Base-by-base conservation (phyloP, 1,140 invertebrate species). In the Akabosia matsudoensis region DNA sequence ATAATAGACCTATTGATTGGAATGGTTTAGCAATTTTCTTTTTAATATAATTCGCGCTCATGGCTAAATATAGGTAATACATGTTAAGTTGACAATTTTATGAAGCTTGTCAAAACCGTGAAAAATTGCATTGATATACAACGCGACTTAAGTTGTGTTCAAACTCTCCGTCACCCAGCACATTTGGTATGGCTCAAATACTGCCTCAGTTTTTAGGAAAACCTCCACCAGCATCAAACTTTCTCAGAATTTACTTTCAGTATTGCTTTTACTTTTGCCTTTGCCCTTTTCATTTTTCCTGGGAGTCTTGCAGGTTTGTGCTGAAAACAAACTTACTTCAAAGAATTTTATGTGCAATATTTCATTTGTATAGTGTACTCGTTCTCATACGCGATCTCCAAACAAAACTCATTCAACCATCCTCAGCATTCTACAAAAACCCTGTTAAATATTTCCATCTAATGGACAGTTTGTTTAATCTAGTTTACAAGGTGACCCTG, bases 401-500 rank as follows among this genome's bases (percentile, higher is more conserved):
- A 30, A 2, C 7, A 10, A 67, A 67, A 31, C 4, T 67, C 7
- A 31, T 30, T 22, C 61, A 67, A 30, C 61, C 61, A 10, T n/a
- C 30, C 4, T 16, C 7, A 67, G 4, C 24, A 13, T 67, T 30
- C 30, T 28, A 67, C 7, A 67, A 31, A 13, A 67, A 67, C 28
- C 61, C 61, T 14, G 61, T 67, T 24, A 31, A 7, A 67, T 67
- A 67, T n/a, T 67, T 67, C 31, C 61, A 67, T 13, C 24, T 67
- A 22, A 28, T 67, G 2, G 26, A 67, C 31, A 67, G 24, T 30
- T 10, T 67, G 24, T 67, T 67, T n/a, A 67, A 67, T n/a, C 31
- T 67, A 10, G 7, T 67, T 7, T 67, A 67, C 61, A 67, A 67
- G 31, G 1, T 28, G 3, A 67, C 61, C 24, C 28, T 67, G 10